These are phyloP conservation scores for Zygaena filipendulae DNA, from an alignment of 2,888 invertebrate genomes.

Conservation along the genomic window DNA sequence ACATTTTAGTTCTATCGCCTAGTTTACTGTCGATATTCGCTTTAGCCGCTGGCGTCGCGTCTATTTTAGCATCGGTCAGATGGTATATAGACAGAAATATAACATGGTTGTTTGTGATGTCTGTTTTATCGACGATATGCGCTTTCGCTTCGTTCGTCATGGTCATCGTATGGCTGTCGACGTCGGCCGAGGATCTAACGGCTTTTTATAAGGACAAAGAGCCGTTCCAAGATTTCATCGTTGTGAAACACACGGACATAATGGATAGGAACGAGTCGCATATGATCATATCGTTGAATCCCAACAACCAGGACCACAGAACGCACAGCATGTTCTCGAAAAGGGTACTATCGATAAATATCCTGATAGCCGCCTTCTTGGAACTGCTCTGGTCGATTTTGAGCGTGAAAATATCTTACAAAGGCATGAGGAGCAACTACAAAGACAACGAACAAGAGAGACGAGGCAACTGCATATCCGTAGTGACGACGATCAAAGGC, in stretches of 20 bases:
- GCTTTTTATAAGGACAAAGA: constrained; percentile 52
- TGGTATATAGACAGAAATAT: constrained; percentile 78
- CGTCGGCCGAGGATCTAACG: constrained; percentile 38
- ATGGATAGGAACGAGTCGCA: constrained; percentile 45
- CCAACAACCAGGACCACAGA: constrained; percentile 23
- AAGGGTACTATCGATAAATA: constrained; percentile 66
- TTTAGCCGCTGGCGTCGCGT: constrained; percentile 59
- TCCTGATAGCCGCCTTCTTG: constrained; percentile 67
- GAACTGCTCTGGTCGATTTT: constrained; percentile 71
- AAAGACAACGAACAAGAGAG: constrained; percentile 59
- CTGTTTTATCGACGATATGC: constrained; percentile 60
- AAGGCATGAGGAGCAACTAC: constrained; percentile 71
- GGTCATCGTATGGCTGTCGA: constrained; percentile 47
- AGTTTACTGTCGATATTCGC: constrained; percentile 61
- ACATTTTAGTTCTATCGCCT: constrained; percentile 56
- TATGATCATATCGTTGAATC: constrained; percentile 37
- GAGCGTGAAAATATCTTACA: constrained; percentile 68
- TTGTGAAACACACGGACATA: constrained; percentile 44
- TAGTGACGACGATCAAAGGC: constrained; percentile 67
- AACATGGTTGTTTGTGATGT: constrained; percentile 68
- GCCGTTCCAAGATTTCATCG: constrained; percentile 41
- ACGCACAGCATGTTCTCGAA: constrained; percentile 41
- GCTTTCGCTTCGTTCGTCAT: constrained; percentile 52
- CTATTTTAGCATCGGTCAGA: constrained; percentile 70
- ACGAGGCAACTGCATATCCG: constrained; percentile 60